Base-by-base conservation (phyloP, 2,888 invertebrate species). In the Eupeodes luniger region DNA sequence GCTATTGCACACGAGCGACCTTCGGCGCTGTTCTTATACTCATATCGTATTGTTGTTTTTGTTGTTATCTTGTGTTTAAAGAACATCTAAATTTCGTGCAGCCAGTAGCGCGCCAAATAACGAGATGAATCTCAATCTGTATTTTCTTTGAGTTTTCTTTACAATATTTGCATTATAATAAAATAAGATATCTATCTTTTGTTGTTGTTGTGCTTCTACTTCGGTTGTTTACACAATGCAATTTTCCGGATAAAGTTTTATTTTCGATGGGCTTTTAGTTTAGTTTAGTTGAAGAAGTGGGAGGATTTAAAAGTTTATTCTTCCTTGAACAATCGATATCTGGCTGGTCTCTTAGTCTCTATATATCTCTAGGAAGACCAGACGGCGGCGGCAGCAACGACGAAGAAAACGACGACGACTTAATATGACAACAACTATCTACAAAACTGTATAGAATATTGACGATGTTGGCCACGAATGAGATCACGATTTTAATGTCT, bases 301-400 rank as follows among this genome's bases (percentile, higher is more conserved):
- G 53, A 16, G 75, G 53, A 19, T 27, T 51, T 16, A 2, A 51
- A 40, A 40, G 12, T 62, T 69, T 40, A 49, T 69, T 19, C 9
- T 69, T 59, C 44, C 66, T 80, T 66, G 55, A 72, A 72, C 61
- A 83, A 83, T 87, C 87, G 70, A 87, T 87, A 80, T 77, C 67
- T 74, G 62, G 61, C 74, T 70, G 69, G 76, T 64, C 44, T 51
- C 16, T 10, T 5, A 40, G 40, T 40, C 40, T 40, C 40, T 7
- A 27, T 27, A 27, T 27, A 9, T 12, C 34, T 59, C 19, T 61
- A 51, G 16, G 67, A n/a, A 62, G 62, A 36, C 74, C 59, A 72
- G 66, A 72, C 27, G 47, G 19, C 47, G 64, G 19, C 27, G 44
- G 59, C 14, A 57, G 19, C 27, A 34, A 59, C 14, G 66, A 44